phyloP scores from a whole-genome alignment of 1,140 invertebrate genomes.

The Drosophila rhopaloa region DNA sequence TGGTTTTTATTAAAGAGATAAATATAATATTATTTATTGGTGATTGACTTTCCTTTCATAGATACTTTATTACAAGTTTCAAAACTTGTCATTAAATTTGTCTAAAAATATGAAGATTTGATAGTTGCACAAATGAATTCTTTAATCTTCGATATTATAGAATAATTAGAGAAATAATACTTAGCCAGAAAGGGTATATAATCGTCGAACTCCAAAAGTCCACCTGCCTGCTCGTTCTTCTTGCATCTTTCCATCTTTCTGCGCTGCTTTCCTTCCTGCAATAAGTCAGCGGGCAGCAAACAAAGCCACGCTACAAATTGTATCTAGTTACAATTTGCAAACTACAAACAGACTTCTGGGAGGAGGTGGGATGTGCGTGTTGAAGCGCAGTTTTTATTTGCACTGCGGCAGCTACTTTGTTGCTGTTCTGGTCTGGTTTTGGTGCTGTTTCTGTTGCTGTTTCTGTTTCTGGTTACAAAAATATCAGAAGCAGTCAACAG shows the following conservation, averaged over 20 bases:
- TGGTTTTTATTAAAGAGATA: too few species aligned
- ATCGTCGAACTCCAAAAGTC: accelerated
- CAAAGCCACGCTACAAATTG: conserved; percentile 82
- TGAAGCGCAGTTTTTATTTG: conserved; percentile 79
- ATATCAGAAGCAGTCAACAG: conserved; percentile 22
- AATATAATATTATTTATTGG: too few species aligned
- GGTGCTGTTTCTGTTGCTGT: neutral
- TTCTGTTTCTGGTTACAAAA: conserved; percentile 46
- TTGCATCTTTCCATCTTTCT: conserved; percentile 39
- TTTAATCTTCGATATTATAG: too few species aligned
- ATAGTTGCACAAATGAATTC: too few species aligned
- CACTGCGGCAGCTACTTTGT: conserved; percentile 43
- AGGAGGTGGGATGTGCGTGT: conserved; percentile 60
- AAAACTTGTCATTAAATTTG: too few species aligned
- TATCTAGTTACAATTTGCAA: conserved; percentile 84
- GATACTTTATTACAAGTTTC: too few species aligned
- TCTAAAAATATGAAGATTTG: too few species aligned
- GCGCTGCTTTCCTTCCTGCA: conserved; percentile 71
- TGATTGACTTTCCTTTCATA: too few species aligned
- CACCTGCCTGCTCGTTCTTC: conserved; percentile 16
- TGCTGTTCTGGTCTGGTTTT: conserved; percentile 12
- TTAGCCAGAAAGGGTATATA: neutral
- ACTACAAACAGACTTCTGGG: conserved; percentile 69
- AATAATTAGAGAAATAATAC: too few species aligned
- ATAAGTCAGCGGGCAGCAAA: conserved; percentile 77